Conservation (phyloP, 2,797 vertebrate species). For the Dryobates pubescens region DNA sequence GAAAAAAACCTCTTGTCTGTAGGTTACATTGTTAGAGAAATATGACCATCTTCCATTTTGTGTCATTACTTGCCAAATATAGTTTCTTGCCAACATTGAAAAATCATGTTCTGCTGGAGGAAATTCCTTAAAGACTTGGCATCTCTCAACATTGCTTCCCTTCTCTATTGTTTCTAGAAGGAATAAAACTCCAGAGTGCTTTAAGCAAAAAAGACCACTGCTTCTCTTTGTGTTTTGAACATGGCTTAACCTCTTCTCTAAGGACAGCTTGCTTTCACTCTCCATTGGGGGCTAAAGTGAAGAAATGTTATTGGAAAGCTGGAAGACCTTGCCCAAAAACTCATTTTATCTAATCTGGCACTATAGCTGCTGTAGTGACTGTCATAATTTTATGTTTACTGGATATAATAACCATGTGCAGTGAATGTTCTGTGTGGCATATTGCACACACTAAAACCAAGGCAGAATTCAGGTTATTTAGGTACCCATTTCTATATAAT, state of each 20-base stretch:
- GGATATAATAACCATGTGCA: constrained; percentile 4
- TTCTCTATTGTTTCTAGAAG: constrained; percentile 61
- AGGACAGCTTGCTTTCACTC: constrained; percentile 31
- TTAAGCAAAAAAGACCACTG: neutral
- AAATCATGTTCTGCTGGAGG: constrained; percentile 53
- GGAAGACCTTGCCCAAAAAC: neutral
- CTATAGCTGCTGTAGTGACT: neutral
- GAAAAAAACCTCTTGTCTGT: neutral
- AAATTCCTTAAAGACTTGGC: constrained; percentile 58
- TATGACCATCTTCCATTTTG: constrained; percentile 23
- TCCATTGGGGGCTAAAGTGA: neutral
- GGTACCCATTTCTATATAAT: neutral
- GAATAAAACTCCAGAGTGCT: constrained; percentile 37
- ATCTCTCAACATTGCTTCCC: constrained; percentile 5
- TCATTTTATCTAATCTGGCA: constrained; percentile 6
- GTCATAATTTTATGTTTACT: constrained; percentile 33
- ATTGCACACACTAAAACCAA: neutral
- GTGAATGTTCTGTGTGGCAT: constrained; percentile 11
- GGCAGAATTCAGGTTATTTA: constrained; percentile 47
- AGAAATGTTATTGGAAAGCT: neutral
- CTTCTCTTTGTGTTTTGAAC: constrained; percentile 40
- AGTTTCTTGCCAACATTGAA: constrained; percentile 48
- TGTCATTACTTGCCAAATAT: constrained; percentile 26
- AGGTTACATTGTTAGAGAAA: constrained; percentile 45
- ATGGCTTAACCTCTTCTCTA: constrained; percentile 22